Conservation (phyloP, 2,888 invertebrate genomes). For the Iphiclides podalirius region DNA sequence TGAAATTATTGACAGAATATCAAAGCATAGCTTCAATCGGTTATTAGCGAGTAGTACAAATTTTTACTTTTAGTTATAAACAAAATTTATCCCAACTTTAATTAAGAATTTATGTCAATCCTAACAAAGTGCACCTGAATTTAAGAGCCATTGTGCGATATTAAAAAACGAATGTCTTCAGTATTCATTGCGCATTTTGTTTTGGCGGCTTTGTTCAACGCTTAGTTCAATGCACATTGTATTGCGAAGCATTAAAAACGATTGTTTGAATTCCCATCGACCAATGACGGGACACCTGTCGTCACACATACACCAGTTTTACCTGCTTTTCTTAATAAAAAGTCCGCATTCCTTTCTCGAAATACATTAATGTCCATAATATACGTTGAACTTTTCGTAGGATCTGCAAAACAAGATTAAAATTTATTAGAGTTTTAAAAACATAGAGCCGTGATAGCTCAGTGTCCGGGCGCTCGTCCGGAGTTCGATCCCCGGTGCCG, state of each 20-base stretch:
- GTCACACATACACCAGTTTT: constrained; percentile 17
- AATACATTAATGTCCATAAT: constrained; percentile 15
- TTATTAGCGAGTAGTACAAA: background rate
- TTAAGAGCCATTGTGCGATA: background rate
- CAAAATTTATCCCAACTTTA: background rate
- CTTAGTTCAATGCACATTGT: background rate
- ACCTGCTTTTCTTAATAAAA: constrained; percentile 24
- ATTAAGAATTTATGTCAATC: background rate
- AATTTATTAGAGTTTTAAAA: background rate
- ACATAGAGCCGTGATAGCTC: no score
- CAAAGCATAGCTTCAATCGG: background rate
- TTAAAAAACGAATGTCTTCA: background rate
- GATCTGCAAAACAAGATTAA: constrained; percentile 1
- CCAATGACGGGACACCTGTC: constrained; percentile 23
- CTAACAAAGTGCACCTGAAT: constrained; percentile 1
- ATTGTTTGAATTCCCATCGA: constrained; percentile 5
- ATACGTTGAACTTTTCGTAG: constrained; percentile 4
- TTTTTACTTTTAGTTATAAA: no score
- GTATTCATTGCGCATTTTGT: constrained; percentile 1
- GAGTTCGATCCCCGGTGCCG: no score
- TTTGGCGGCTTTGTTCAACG: background rate
- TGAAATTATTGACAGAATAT: no score
- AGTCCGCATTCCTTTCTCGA: constrained; percentile 23
- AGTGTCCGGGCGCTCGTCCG: no score
- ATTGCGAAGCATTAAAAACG: background rate